Conservation (phyloP, 1,140 invertebrate species). For the Musca domestica region DNA sequence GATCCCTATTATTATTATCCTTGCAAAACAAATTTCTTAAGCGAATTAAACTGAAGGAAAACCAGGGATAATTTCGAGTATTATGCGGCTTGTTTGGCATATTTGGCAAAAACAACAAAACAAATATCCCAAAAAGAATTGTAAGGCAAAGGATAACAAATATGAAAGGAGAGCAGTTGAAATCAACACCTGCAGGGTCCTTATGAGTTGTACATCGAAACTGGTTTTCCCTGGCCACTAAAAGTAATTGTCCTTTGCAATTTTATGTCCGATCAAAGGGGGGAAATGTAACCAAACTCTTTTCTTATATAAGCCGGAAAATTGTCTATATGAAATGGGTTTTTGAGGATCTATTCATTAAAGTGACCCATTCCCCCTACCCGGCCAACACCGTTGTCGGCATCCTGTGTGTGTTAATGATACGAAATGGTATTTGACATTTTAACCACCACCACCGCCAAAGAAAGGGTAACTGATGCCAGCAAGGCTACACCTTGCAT, state of each 20-base stretch:
- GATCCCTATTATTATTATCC: background rate
- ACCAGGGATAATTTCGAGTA: slow-evolving; percentile 7
- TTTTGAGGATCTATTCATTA: no score
- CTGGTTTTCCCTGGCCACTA: background rate
- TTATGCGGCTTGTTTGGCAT: slow-evolving; percentile 18
- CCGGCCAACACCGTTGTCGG: background rate
- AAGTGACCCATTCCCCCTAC: no score
- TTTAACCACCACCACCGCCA: no score
- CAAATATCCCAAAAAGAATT: background rate
- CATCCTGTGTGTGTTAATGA: background rate
- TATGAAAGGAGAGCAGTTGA: no score
- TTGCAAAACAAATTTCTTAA: background rate
- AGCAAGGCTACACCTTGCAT: no score
- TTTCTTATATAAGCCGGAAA: slow-evolving; percentile 7
- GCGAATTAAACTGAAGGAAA: background rate
- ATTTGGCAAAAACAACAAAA: background rate
- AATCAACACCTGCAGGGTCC: no score
- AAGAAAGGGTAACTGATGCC: no score
- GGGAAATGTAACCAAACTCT: background rate
- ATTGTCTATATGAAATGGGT: background rate
- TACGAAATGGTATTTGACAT: slow-evolving; percentile 16
- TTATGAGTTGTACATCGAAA: background rate
- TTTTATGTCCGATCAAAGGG: no score
- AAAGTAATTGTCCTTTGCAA: no score
- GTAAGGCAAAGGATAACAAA: background rate